Conservation (phyloP, 2,797 vertebrate genomes). For the Rhinogobio ventralis region DNA sequence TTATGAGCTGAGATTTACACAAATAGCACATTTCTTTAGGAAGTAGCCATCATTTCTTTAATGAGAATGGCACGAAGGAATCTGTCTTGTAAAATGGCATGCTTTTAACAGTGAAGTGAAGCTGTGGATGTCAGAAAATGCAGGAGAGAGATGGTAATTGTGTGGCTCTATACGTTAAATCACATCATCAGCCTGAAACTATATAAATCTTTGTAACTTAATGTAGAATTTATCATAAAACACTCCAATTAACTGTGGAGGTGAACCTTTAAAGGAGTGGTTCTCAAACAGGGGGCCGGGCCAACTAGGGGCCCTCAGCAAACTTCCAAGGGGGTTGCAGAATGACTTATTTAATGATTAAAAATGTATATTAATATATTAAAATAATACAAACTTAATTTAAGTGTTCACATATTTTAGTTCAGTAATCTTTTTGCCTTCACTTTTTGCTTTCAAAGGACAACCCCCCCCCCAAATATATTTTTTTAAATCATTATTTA, state of each 20-base stretch:
- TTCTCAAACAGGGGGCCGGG: neutral
- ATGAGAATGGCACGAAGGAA: constrained; percentile 56
- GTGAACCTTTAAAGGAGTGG: neutral
- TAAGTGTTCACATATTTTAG: no score
- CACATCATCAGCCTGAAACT: constrained; percentile 11
- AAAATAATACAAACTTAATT: neutral
- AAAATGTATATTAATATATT: neutral
- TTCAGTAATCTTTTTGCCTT: no score
- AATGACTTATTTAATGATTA: neutral
- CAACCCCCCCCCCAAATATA: no score
- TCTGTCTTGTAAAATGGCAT: constrained; percentile 64
- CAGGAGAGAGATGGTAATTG: constrained; percentile 10
- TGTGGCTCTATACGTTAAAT: constrained; percentile 6
- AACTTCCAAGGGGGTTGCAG: neutral
- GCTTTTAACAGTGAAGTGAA: constrained; percentile 58
- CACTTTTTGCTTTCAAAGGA: no score
- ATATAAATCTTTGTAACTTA: constrained; percentile 14
- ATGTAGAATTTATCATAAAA: constrained; percentile 34
- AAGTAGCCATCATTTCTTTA: constrained; percentile 65
- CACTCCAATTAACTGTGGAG: constrained; percentile 11
- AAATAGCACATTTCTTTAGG: constrained; percentile 63
- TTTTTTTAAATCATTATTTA: no score
- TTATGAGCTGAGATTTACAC: constrained; percentile 62
- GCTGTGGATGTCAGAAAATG: constrained; percentile 12
- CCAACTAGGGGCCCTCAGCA: neutral